Percentiles rank a stretch among this genome's conserved stretches.
Conservation (phyloP, 2,113 vertebrate species). For the Enhydra lutris region DNA sequence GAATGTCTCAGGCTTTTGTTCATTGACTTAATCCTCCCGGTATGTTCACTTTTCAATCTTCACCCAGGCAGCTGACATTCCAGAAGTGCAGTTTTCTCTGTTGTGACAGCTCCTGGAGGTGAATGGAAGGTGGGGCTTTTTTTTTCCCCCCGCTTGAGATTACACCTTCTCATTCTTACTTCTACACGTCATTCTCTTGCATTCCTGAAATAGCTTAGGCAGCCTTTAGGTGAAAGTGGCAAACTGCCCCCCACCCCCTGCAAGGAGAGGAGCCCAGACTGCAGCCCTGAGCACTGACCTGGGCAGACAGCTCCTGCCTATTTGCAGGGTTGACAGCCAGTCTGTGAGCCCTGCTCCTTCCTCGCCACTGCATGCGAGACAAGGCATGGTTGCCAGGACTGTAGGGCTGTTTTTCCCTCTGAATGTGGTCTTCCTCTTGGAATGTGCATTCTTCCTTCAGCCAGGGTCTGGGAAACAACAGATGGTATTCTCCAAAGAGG, state of each 20-base stretch:
- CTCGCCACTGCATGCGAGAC: neutral
- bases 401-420: neutral
- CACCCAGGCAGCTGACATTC: neutral
- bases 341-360: neutral
- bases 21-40: neutral
- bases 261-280: neutral
- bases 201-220: slow-evolving; percentile 45
- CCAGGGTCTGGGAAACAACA: neutral
- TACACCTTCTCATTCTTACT: neutral
- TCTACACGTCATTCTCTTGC: neutral
- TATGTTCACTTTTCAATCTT: neutral
- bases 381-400: no score
- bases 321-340: neutral
- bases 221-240: neutral
- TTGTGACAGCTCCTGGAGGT: neutral
- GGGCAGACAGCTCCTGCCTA: rapidly evolving
- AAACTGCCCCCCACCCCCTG: neutral
- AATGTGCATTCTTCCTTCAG: neutral
- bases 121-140: neutral
- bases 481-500: neutral
- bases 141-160: neutral
- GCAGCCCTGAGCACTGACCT: neutral
- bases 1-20: neutral
- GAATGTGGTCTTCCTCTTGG: neutral
- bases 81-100: neutral